phyloP scores from a whole-genome alignment of 2,888 invertebrate species.

The Zonitis immaculata region DNA sequence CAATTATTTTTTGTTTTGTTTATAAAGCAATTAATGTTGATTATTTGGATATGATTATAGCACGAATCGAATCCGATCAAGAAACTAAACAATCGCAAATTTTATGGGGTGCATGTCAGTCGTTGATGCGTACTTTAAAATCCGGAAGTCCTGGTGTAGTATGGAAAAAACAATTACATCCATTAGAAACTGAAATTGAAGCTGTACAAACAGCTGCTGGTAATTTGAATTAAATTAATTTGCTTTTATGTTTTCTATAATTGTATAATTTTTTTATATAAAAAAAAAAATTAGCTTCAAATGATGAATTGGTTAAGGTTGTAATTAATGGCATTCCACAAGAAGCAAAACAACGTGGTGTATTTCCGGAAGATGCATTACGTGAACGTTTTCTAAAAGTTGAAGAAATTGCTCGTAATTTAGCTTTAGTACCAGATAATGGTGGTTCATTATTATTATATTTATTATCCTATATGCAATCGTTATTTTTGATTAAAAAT shows the following conservation, averaged over 20 bases:
- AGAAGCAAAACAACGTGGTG: slow-evolving; percentile 73
- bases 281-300: slow-evolving; percentile 50
- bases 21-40: neutral
- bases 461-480: slow-evolving; percentile 84
- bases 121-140: slow-evolving; percentile 72
- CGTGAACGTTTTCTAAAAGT: slow-evolving; percentile 80
- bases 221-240: slow-evolving; percentile 42
- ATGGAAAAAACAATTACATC: slow-evolving; percentile 56
- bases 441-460: slow-evolving; percentile 83
- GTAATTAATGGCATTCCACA: slow-evolving; percentile 74
- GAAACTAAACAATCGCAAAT: slow-evolving; percentile 77
- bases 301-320: slow-evolving; percentile 74
- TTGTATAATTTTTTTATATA: slow-evolving; percentile 7
- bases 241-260: neutral
- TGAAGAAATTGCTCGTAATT: slow-evolving; percentile 72
- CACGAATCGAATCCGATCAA: slow-evolving; percentile 67
- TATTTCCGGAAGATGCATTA: slow-evolving; percentile 82
- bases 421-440: slow-evolving; percentile 81
- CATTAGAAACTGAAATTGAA: slow-evolving; percentile 63
- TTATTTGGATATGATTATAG: slow-evolving; percentile 44
- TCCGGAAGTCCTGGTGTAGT: slow-evolving; percentile 56
- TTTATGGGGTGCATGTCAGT: slow-evolving; percentile 91
- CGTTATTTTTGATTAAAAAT: slow-evolving; percentile 69
- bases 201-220: slow-evolving; percentile 73
- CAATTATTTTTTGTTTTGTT: neutral